Percentiles rank a stretch among this genome's conserved stretches.
Evolutionary conservation across 2,888 invertebrate species (phyloP).

Genomic region (Drosophila histrio): DNA sequence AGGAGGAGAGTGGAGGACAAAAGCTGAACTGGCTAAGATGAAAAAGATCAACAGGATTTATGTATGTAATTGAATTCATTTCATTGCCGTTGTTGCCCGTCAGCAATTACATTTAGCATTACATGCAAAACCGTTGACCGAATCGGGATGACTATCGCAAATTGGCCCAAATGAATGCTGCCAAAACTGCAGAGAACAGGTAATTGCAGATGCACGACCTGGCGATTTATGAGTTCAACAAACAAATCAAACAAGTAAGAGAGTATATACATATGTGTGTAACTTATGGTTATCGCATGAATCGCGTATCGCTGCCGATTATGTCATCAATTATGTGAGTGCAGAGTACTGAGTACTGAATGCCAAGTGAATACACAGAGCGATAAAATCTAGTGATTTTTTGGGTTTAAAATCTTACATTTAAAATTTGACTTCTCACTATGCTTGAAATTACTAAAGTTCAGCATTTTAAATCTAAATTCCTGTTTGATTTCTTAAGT

Average conservation of each 20-base stretch:
- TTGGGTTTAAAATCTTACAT: too few relatives aligned
- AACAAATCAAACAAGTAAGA: neutral
- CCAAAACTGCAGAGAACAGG: neutral
- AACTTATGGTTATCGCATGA: conserved; percentile 34
- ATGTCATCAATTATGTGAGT: conserved; percentile 35
- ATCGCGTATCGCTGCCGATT: conserved; percentile 34
- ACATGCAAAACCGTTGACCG: conserved; percentile 22
- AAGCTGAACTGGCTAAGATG: neutral
- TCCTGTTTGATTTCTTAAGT: too few relatives aligned
- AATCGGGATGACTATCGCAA: conserved; percentile 20
- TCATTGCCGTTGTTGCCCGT: conserved; percentile 18
- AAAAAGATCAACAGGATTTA: conserved; percentile 19
- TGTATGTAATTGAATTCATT: conserved; percentile 55
- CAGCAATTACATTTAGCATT: conserved; percentile 53
- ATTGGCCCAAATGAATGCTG: conserved; percentile 20
- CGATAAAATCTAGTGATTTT: too few relatives aligned
- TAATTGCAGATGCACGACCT: neutral
- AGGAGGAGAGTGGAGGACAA: neutral
- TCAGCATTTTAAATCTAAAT: too few relatives aligned
- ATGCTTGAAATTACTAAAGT: too few relatives aligned
- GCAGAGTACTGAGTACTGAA: conserved; percentile 6
- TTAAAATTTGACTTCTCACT: too few relatives aligned
- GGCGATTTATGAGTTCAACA: neutral
- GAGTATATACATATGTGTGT: neutral
- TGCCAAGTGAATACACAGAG: neutral